phyloP scores from a whole-genome alignment of 2,888 invertebrate species.

The Ornithoptera priamus region DNA sequence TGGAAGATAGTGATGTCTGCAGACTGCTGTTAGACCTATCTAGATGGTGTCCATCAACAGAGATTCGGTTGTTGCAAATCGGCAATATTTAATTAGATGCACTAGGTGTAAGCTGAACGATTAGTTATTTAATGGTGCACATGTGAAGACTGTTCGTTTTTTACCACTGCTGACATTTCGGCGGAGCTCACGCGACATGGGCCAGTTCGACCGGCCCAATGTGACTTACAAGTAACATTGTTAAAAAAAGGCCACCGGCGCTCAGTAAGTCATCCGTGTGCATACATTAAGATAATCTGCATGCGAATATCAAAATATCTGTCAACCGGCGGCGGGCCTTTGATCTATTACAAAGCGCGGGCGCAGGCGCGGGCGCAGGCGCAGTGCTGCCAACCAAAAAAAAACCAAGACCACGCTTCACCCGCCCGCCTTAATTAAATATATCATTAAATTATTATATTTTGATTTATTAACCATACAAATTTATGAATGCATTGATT shows the following conservation, averaged over 20 bases:
- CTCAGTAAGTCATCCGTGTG: slow-evolving; percentile 70
- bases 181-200: slow-evolving; percentile 47
- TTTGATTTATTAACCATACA: slow-evolving; percentile 24
- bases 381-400: slow-evolving; percentile 8
- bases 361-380: slow-evolving; percentile 31
- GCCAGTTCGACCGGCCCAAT: slow-evolving; percentile 60
- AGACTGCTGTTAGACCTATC: too few relatives aligned
- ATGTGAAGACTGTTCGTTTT: slow-evolving; percentile 13
- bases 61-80: too few relatives aligned
- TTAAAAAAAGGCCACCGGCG: slow-evolving; percentile 65
- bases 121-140: slow-evolving; percentile 11
- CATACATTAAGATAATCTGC: slow-evolving; percentile 70
- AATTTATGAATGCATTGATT: slow-evolving; percentile 23
- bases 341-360: slow-evolving; percentile 49
- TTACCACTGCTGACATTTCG: slow-evolving; percentile 53
- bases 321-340: slow-evolving; percentile 68
- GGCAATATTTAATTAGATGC: neutral
- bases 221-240: slow-evolving; percentile 75
- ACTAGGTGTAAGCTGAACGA: slow-evolving; percentile 6
- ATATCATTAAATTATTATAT: slow-evolving; percentile 30
- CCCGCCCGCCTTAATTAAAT: slow-evolving; percentile 20
- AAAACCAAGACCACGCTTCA: slow-evolving; percentile 20
- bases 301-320: slow-evolving; percentile 71
- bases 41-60: too few relatives aligned
- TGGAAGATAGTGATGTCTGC: too few relatives aligned